Evolutionary conservation across 2,888 invertebrate species (phyloP), one percentile per base, ranked within the genome.

Genomic region (Scaptomyza parva): DNA sequence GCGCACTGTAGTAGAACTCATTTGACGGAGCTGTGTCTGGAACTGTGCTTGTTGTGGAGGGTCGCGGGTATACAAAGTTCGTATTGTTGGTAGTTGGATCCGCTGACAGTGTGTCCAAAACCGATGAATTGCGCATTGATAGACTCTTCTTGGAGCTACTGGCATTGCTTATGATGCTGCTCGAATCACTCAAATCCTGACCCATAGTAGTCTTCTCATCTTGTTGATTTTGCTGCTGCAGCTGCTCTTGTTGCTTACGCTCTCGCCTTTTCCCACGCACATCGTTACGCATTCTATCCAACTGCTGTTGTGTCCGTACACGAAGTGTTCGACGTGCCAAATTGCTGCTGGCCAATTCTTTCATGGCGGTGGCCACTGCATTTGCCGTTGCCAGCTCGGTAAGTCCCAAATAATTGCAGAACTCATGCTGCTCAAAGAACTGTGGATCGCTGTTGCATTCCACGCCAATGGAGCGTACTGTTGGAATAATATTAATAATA

Each of bases 361-460:
- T 78, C 59, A 89, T 89, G 0, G 90, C 90, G 22, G 63, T 78
- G 7, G 88, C 89, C 52, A 90, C 88, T 0, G 91, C 91, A 51
- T 89, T 90, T 0, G 90, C 91, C 2, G 90, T 90, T 1, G 90
- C 86, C 74, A 91, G 74, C 11, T 89, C 91, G 5, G 90, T 90
- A 2, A 91, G 80, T 0, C 91, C 91, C 17, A 91, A 73, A 62
- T 91, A 91, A 64, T 89, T 91, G 70, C 90, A 91, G 59, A 91
- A 91, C 60, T 91, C 91, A 39, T 91, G 91, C 58, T 91, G 92
- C 61, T 90, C 81, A 69, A 88, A 88, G 35, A 87, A 77, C 53
- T 77, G 70, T 1, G 50, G 54, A 20, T 78, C 62, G 4, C 61
- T 62, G 4, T 65, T 75, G 18, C 53, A 66, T 5, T 68, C 64